A percentile compares a stretch with the other conserved stretches of the same genome.
phyloP scores from a whole-genome alignment of 2,888 invertebrate species.

The Merodon equestris region DNA sequence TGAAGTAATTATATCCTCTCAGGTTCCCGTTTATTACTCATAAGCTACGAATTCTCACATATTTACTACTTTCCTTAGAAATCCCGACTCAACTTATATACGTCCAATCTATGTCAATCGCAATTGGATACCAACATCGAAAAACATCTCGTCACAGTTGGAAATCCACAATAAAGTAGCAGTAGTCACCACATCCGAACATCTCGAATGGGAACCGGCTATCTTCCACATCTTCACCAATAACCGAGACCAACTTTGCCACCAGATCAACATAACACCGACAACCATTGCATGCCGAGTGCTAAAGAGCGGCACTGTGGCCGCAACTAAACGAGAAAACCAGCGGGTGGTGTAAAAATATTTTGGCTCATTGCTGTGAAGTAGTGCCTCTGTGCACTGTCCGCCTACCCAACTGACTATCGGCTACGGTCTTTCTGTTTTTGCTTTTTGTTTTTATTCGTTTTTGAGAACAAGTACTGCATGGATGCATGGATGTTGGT shows the following conservation, averaged over 20 bases:
- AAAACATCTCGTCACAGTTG: slow-evolving; percentile 59
- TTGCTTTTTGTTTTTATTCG: too few relatives aligned
- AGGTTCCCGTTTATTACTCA: too few relatives aligned
- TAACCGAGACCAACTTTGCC: slow-evolving; percentile 35
- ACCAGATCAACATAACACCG: slow-evolving; percentile 7
- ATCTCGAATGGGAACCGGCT: too few relatives aligned
- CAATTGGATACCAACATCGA: slow-evolving; percentile 42
- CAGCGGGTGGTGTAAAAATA: slow-evolving; percentile 65
- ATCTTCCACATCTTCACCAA: too few relatives aligned
- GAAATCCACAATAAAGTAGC: slow-evolving; percentile 67
- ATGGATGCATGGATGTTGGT: too few relatives aligned
- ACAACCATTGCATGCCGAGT: slow-evolving; percentile 22
- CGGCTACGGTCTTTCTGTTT: too few relatives aligned
- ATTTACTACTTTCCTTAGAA: too few relatives aligned
- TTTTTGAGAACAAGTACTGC: too few relatives aligned
- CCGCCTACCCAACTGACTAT: too few relatives aligned
- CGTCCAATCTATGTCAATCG: slow-evolving; percentile 4
- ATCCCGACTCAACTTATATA: too few relatives aligned
- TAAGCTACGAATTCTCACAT: too few relatives aligned
- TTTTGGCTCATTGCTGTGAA: slow-evolving; percentile 63
- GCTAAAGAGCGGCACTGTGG: slow-evolving; percentile 46
- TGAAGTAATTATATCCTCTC: too few relatives aligned
- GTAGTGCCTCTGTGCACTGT: slow-evolving; percentile 60
- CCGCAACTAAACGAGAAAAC: slow-evolving; percentile 52
- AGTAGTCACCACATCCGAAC: slow-evolving; percentile 58